Evolutionary conservation across 2,797 vertebrate species (phyloP), one percentile per base, ranked within the genome.

Genomic region (Knipowitschia caucasica): DNA sequence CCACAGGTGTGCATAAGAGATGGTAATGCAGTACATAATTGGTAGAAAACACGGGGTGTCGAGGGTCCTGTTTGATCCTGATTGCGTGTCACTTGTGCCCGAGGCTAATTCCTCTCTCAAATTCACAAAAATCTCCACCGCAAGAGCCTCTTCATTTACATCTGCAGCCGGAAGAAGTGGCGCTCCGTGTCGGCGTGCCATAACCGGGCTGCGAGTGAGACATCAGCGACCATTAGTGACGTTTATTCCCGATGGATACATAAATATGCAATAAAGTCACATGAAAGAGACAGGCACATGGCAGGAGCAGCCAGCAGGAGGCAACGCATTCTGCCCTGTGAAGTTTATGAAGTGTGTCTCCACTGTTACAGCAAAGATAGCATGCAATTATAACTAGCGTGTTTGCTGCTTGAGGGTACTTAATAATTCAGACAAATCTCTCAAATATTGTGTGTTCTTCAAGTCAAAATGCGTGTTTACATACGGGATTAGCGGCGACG

Each of bases 61-160:
- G 27, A 43, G 56, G 50, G 51, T 61, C 34, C 25, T 62, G 52
- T 59, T 56, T 45, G 55, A 50, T n/a, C 61, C 46, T 65, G 55
- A 56, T 27, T 65, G 50, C 46, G 11, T 60, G 65, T 45, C 52
- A 49, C 35, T 51, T 23, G 23, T 23, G 62, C 53, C 52, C 45
- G 4, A 12, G 61, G 53, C 23, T 47, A 33, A 71, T 62, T 45
- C 59, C 29, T 31, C 31, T 36, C 44, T 52, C 21, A 50, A 30
- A 33, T 51, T 24, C 55, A 25, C 54, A 59, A 61, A 44, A 52
- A 21, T 18, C 36, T 52, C 26, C 14, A 14, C 31, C 50, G 56
- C 18, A 24, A 54, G 38, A 18, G n/a, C 14, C 57, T 42, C 26
- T 59, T 45, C 20, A 59, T 67, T 64, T 59, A 30, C 34, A 52